Percentiles rank a stretch among this genome's conserved stretches.
These are phyloP conservation scores for Drosophila basisetae DNA, from an alignment of 2,888 invertebrate genomes.

Conservation along the genomic window DNA sequence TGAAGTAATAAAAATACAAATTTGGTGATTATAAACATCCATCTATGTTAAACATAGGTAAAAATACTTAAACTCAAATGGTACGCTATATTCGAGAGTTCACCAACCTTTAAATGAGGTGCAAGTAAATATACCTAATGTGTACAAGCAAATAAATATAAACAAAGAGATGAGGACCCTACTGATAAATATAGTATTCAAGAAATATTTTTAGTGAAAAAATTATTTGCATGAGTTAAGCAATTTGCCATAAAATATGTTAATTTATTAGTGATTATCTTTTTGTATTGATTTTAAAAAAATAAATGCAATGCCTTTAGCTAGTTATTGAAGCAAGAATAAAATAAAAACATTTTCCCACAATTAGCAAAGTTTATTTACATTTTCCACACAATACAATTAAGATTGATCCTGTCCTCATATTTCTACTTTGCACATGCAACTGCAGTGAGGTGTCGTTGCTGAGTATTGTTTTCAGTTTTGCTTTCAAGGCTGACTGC, in stretches of 20 bases:
- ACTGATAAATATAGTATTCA: neutral
- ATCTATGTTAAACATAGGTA: neutral
- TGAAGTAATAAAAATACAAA: constrained; percentile 28
- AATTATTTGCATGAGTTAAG: neutral
- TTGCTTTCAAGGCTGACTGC: constrained; percentile 56
- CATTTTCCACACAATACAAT: neutral
- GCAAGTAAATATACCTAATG: neutral
- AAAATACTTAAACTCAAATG: constrained; percentile 1
- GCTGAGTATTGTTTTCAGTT: constrained; percentile 43
- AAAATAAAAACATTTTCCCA: neutral
- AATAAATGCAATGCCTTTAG: neutral
- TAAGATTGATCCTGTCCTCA: neutral
- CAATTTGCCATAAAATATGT: neutral
- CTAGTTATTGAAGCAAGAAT: neutral
- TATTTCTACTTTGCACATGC: constrained; percentile 7
- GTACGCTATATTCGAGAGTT: constrained; percentile 21
- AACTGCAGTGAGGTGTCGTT: constrained; percentile 19
- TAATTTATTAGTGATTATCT: neutral
- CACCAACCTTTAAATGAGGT: constrained; percentile 19
- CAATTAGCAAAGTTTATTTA: neutral
- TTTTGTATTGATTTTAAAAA: neutral
- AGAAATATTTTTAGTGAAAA: no score
- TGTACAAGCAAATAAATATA: neutral
- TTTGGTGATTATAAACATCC: constrained; percentile 9
- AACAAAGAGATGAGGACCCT: neutral